Conservation (phyloP, 2,797 vertebrate species). For the Poeciliopsis presidionis region DNA sequence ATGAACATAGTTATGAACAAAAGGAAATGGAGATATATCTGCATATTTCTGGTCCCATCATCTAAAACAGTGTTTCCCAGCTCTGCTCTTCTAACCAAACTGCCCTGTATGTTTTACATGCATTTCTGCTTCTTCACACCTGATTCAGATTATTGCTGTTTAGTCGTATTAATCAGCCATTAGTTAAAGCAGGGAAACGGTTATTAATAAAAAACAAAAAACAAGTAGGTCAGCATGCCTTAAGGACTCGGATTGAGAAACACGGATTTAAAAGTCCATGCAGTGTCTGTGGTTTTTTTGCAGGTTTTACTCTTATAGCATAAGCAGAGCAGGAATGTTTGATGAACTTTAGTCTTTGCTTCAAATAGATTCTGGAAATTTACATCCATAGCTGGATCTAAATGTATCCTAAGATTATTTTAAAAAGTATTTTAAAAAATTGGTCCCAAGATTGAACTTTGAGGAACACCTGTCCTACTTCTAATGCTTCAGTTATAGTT, state of each 20-base stretch:
- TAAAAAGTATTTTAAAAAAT: neutral
- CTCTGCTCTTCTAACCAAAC: neutral
- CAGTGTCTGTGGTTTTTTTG: neutral
- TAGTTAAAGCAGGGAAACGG: neutral
- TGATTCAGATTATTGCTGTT: neutral
- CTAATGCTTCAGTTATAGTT: too few species aligned
- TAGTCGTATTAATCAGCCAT: neutral
- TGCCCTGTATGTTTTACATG: neutral
- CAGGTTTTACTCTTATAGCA: neutral
- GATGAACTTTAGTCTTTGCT: neutral
- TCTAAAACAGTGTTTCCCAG: neutral
- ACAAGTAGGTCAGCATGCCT: neutral
- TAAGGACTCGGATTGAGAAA: neutral
- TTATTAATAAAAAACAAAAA: neutral
- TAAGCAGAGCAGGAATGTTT: neutral
- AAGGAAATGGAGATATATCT: neutral
- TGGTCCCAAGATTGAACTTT: neutral
- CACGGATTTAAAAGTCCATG: neutral
- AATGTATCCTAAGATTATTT: neutral
- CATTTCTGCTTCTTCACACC: neutral
- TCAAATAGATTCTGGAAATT: neutral
- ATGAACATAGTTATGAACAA: neutral
- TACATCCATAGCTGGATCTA: neutral
- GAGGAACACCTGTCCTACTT: neutral
- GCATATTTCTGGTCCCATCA: neutral